A percentile compares a stretch with the other conserved stretches of the same genome.
phyloP scores from a whole-genome alignment of 2,113 vertebrate genomes.

The Tragelaphus strepsiceros region DNA sequence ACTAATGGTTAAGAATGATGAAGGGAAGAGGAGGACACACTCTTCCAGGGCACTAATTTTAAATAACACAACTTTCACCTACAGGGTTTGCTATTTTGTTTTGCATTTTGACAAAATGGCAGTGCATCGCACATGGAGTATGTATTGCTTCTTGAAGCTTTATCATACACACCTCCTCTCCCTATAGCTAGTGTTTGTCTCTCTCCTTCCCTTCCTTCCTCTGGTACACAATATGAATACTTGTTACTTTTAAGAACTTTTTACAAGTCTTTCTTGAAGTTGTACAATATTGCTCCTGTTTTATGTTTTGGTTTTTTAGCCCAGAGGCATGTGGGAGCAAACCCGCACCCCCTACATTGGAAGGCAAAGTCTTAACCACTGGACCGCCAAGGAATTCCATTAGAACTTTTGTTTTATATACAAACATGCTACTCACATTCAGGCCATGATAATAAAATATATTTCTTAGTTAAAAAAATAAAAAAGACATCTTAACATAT shows the following conservation, averaged over 20 bases:
- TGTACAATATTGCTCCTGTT: not conserved
- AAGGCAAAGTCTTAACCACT: not conserved
- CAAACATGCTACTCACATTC: not conserved
- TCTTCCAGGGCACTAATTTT: not conserved
- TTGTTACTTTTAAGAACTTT: not conserved
- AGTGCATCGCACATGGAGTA: not conserved
- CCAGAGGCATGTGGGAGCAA: not conserved
- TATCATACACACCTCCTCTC: not conserved
- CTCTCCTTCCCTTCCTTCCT: not conserved
- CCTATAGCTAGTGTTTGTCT: not conserved
- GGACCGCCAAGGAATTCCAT: not conserved
- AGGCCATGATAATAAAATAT: not conserved
- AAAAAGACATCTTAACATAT: not conserved
- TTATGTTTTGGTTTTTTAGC: not conserved
- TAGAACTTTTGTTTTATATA: not conserved
- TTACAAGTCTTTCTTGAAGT: not conserved
- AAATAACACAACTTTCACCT: not conserved
- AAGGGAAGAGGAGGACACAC: not conserved
- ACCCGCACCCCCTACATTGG: not conserved
- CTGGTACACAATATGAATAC: not conserved
- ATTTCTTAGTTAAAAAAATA: not conserved
- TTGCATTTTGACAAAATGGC: not conserved
- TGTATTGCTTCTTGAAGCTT: not conserved
- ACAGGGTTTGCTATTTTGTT: not conserved
- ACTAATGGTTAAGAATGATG: not conserved